Conservation (phyloP, 2,888 invertebrate species). For the Mesorhabditis belari region DNA sequence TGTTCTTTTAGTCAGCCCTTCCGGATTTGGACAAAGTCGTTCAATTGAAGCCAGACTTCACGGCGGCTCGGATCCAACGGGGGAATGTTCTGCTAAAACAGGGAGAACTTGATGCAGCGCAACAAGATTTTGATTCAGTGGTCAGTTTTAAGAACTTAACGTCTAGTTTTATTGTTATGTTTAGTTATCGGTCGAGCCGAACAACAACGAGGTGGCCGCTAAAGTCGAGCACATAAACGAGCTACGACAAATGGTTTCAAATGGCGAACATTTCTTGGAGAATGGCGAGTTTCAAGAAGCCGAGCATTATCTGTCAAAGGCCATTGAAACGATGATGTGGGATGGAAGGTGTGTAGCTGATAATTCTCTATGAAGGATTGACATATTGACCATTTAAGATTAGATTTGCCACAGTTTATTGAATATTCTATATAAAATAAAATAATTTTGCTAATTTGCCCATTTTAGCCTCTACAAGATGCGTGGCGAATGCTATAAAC, state of each 20-base stretch:
- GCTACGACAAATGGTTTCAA: conserved; percentile 55
- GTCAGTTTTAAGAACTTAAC: conserved; percentile 17
- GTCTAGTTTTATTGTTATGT: conserved; percentile 11
- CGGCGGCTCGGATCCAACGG: conserved; percentile 70
- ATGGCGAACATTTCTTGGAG: conserved; percentile 16
- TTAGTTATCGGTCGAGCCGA: conserved; percentile 67
- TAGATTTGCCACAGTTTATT: not conserved
- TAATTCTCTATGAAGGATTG: not conserved
- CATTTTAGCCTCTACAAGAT: conserved; percentile 68
- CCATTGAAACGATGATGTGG: conserved; percentile 37
- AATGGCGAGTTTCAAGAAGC: conserved; percentile 61
- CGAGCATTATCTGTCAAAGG: conserved; percentile 62
- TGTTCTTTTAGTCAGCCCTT: conserved; percentile 70
- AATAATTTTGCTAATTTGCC: not conserved
- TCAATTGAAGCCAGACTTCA: conserved; percentile 87
- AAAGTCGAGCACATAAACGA: conserved; percentile 66
- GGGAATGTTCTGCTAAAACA: conserved; percentile 80
- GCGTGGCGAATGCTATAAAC: conserved; percentile 77
- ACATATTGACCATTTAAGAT: not conserved
- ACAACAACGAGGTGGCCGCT: conserved; percentile 71
- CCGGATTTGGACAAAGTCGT: conserved; percentile 86
- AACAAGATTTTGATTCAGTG: conserved; percentile 40
- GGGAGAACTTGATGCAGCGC: conserved; percentile 59
- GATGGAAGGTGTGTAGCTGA: not conserved
- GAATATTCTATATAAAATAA: not conserved